phyloP scores from a whole-genome alignment of 2,113 vertebrate species.

The Oreochromis tanganicae region DNA sequence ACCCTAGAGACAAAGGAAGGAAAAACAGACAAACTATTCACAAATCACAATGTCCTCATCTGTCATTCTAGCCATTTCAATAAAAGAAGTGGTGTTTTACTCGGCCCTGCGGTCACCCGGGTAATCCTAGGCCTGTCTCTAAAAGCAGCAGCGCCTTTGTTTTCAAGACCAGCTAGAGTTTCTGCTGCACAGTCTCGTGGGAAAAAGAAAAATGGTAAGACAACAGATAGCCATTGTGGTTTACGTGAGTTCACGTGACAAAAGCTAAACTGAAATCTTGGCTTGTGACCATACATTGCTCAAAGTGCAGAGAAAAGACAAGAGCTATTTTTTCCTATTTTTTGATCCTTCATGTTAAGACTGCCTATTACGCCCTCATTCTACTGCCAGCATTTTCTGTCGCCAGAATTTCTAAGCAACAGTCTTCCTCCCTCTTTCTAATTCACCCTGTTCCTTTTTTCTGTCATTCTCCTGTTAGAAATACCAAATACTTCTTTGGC shows the following conservation, averaged over 20 bases:
- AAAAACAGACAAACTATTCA: slow-evolving; percentile 2
- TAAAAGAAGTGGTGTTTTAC: slow-evolving; percentile 6
- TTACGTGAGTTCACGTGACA: background rate
- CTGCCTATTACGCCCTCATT: background rate
- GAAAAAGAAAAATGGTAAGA: slow-evolving; percentile 10
- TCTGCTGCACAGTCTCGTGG: slow-evolving; percentile 36
- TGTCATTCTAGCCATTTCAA: background rate
- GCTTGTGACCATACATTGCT: background rate
- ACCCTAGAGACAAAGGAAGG: slow-evolving; percentile 69
- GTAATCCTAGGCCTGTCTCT: slow-evolving; percentile 54
- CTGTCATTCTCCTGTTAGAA: background rate
- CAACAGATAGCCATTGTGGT: background rate
- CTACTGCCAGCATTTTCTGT: background rate
- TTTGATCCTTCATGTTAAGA: background rate
- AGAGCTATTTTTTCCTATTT: background rate
- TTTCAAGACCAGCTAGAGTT: slow-evolving; percentile 64
- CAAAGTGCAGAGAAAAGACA: background rate
- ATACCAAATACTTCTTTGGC: background rate
- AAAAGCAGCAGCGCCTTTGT: slow-evolving; percentile 63
- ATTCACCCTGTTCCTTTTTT: background rate
- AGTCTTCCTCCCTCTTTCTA: background rate
- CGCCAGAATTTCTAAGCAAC: background rate
- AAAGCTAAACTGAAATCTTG: background rate
- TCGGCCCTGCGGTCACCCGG: slow-evolving; percentile 6
- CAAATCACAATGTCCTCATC: background rate